These are phyloP conservation scores for Pelecanus crispus DNA, from an alignment of 2,113 vertebrate genomes.

Conservation along the genomic window DNA sequence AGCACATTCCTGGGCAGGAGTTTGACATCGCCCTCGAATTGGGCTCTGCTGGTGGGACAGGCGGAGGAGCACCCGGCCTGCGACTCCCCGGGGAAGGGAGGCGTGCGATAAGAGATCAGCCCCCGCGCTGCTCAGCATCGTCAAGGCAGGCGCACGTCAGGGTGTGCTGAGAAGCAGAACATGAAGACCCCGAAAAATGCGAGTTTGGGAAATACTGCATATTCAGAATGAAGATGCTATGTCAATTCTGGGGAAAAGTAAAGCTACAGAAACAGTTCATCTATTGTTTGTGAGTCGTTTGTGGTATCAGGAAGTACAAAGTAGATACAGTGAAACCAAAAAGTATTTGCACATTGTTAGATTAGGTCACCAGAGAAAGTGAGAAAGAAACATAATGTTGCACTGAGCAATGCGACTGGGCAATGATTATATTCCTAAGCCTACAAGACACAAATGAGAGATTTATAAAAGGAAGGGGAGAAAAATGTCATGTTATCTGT, in stretches of 20 bases:
- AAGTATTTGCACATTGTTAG: background rate
- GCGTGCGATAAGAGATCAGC: background rate
- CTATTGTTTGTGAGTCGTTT: background rate
- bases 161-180: background rate
- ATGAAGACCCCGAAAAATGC: background rate
- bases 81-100: fast-evolving
- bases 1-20: background rate
- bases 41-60: background rate
- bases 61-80: fast-evolving
- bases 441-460: background rate
- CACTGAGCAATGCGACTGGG: background rate
- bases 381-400: background rate
- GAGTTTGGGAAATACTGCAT: background rate
- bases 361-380: background rate
- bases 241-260: background rate
- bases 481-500: background rate
- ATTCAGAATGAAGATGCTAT: background rate
- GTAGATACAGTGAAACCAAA: background rate
- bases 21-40: fast-evolving
- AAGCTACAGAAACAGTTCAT: background rate
- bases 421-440: background rate
- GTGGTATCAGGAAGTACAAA: background rate
- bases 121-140: background rate
- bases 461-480: background rate
- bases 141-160: background rate